Evolutionary conservation across 2,113 vertebrate species (phyloP).

Genomic region (Calypte anna): DNA sequence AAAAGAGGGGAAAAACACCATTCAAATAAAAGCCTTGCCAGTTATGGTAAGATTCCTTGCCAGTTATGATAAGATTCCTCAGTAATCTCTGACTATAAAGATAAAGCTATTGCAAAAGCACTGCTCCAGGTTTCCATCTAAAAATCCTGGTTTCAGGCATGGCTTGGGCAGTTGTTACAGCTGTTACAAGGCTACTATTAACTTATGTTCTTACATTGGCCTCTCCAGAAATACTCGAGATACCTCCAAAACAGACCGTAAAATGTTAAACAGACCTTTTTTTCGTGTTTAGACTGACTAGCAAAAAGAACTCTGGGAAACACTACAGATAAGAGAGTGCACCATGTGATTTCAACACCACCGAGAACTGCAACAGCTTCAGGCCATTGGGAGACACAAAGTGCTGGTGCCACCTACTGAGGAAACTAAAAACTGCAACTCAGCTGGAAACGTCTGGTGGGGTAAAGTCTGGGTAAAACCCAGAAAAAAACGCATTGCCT

Average conservation of each 20-base stretch:
- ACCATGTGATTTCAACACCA: background rate
- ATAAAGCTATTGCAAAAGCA: background rate
- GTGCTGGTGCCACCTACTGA: conserved; percentile 33
- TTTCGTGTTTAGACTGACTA: background rate
- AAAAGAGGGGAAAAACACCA: background rate
- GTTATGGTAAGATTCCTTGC: background rate
- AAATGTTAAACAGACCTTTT: background rate
- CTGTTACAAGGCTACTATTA: background rate
- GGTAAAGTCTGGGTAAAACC: background rate
- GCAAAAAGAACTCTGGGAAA: background rate
- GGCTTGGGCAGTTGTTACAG: background rate
- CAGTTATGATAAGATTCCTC: background rate
- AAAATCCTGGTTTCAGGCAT: background rate
- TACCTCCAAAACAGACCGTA: background rate
- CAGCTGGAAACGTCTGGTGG: background rate
- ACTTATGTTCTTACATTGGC: background rate
- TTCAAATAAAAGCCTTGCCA: conserved; percentile 1
- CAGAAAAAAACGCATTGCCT: background rate
- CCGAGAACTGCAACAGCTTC: background rate
- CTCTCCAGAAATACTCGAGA: background rate
- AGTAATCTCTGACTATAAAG: background rate
- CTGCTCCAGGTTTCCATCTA: background rate
- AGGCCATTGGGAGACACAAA: background rate
- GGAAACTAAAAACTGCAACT: background rate
- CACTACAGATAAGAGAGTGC: background rate